These are phyloP conservation scores for Callaeas wilsoni DNA, from an alignment of 2,113 vertebrate genomes.

Conservation along the genomic window DNA sequence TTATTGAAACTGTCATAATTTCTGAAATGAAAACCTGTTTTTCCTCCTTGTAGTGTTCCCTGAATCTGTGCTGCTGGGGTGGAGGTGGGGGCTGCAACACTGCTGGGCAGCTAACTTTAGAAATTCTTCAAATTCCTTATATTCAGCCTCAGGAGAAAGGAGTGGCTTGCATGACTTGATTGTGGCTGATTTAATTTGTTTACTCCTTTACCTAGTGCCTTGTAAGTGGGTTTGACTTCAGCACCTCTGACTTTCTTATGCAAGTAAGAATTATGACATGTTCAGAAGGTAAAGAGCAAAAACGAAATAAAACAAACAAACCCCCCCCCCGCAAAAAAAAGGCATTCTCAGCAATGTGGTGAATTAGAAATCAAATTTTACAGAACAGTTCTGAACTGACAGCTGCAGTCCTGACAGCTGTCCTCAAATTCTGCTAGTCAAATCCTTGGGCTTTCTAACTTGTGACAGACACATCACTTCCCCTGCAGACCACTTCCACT, in stretches of 20 bases:
- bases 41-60: neutral
- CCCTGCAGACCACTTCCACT: constrained; percentile 8
- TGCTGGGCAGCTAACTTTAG: neutral
- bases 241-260: neutral
- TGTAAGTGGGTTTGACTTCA: neutral
- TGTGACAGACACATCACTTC: constrained; percentile 34
- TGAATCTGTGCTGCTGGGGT: neutral
- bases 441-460: neutral
- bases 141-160: neutral
- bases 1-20: neutral
- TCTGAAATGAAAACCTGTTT: neutral
- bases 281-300: neutral
- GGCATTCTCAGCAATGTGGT: neutral
- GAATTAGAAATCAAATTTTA: neutral
- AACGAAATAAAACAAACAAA: neutral
- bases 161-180: neutral
- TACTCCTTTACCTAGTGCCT: neutral
- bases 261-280: neutral
- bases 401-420: neutral
- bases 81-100: neutral
- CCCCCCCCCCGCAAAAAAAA: neutral
- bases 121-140: neutral
- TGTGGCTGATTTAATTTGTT: neutral
- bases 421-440: neutral
- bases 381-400: neutral